Base-by-base conservation (phyloP, 2,797 vertebrate species). In the Sciurus vulgaris region DNA sequence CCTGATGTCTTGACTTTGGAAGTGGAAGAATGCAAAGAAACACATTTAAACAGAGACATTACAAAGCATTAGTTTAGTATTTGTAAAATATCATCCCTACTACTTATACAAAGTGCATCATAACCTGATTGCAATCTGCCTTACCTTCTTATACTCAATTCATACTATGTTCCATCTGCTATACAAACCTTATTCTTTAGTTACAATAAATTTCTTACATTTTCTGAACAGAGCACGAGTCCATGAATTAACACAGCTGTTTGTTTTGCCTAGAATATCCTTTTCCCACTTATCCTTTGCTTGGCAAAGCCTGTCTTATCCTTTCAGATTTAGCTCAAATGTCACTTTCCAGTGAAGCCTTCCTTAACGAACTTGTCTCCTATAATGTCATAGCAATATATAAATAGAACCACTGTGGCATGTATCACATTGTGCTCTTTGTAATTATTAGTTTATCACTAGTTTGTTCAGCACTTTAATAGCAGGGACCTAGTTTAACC, bases 311-410 rank as follows among this genome's bases (percentile, higher is more conserved):
- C 82, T 77, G 76, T 88, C 83, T 87, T 89, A 95, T 85, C 38
- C 49, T 97, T 88, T 78, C 73, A 77, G 41, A 63, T 82, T 92
- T 95, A 94, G n/a, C 41, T 94, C 88, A 90, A 87, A 65, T 93
- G 47, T 84, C 84, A 93, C 35, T 70, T 86, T 7, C 67, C n/a
- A 65, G 72, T 35, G 85, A 94, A 69, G 49, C 20, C 35, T 81
- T 94, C 49, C 67, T 63, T 2, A 2, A 38, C 69, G 44, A 84
- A 7, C n/a, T 90, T 85, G 15, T 85, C 54, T 84, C 65, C 41
- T 28, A 35, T 72, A 90, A 94, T 47, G 74, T 89, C n/a, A 17
- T 28, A 70, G 44, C 47, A 86, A 49, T 74, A 70, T 65, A 20
- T 44, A 78, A 95, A 76, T 56, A 59, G 67, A 20, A 51, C 30